Conservation (phyloP, 2,797 vertebrate species). For the Pseudochromis fuscus region DNA sequence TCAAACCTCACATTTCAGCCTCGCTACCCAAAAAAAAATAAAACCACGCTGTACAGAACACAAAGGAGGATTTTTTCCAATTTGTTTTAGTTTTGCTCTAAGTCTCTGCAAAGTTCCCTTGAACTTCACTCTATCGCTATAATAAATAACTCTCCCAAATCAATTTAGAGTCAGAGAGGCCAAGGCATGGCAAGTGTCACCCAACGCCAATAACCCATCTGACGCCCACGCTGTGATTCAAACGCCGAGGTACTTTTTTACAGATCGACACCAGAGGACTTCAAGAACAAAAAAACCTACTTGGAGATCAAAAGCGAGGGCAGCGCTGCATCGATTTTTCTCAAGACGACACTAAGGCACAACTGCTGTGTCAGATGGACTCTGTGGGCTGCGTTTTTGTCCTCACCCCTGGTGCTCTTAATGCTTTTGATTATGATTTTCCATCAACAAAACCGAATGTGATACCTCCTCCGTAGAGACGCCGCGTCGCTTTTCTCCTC, state of each 20-base stretch:
- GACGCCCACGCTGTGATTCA: constrained; percentile 30
- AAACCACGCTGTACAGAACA: constrained; percentile 8
- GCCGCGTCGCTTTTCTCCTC: constrained; percentile 37
- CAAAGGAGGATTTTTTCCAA: neutral
- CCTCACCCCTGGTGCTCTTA: constrained; percentile 29
- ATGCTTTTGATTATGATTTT: constrained; percentile 56
- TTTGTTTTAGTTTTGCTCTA: constrained; percentile 27
- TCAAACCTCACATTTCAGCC: constrained; percentile 11
- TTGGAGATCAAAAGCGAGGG: constrained; percentile 40
- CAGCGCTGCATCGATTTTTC: constrained; percentile 29
- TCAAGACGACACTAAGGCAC: constrained; percentile 25
- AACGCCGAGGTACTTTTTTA: constrained; percentile 15
- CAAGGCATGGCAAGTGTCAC: constrained; percentile 43
- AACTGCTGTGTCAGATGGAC: constrained; percentile 27
- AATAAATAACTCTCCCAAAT: constrained; percentile 17
- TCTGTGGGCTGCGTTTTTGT: constrained; percentile 32
- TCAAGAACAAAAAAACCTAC: constrained; percentile 33
- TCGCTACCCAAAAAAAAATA: neutral
- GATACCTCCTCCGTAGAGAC: constrained; percentile 34
- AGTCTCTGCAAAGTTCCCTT: constrained; percentile 27
- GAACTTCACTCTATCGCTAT: constrained; percentile 31
- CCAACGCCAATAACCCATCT: constrained; percentile 40
- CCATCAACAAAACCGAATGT: constrained; percentile 49
- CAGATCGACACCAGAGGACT: constrained; percentile 35
- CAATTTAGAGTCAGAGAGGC: constrained; percentile 25